A percentile compares a stretch with the other conserved stretches of the same genome.
phyloP scores from a whole-genome alignment of 2,113 vertebrate species.

The Hyaena hyaena region DNA sequence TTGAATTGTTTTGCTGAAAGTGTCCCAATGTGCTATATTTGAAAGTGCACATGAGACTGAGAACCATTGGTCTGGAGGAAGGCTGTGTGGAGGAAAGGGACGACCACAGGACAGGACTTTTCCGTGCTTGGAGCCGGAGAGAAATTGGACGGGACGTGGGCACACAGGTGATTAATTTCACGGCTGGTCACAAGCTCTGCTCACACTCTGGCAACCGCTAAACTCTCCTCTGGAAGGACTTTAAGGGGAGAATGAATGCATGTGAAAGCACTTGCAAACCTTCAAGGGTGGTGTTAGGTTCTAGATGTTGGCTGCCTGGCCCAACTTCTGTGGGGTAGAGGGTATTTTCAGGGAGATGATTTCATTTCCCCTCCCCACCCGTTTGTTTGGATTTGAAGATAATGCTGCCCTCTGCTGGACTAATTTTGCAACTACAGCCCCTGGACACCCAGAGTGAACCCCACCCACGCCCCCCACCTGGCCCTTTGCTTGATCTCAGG shows the following conservation, averaged over 20 bases:
- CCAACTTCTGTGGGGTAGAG: not conserved
- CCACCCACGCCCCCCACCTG: accelerated
- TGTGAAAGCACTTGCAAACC: not conserved
- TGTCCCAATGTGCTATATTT: not conserved
- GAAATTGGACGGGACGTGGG: not conserved
- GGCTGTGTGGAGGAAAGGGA: not conserved
- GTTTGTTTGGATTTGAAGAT: not conserved
- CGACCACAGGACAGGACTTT: not conserved
- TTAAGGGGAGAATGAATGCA: not conserved
- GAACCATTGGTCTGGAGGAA: not conserved
- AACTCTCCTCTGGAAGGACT: not conserved
- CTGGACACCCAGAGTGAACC: not conserved
- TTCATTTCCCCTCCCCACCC: accelerated
- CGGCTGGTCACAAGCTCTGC: not conserved
- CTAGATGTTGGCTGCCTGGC: not conserved
- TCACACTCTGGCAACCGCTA: not conserved
- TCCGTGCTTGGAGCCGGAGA: not conserved
- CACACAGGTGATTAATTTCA: not conserved
- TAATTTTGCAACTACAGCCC: not conserved
- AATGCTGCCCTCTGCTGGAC: slow-evolving; percentile 70
- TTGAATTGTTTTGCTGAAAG: not conserved
- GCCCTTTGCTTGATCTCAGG: not conserved
- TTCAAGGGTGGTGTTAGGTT: not conserved
- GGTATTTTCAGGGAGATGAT: not conserved
- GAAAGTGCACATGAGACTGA: not conserved